Evolutionary conservation across 2,888 invertebrate species (phyloP).

Genomic region (Nemoura dubitans): DNA sequence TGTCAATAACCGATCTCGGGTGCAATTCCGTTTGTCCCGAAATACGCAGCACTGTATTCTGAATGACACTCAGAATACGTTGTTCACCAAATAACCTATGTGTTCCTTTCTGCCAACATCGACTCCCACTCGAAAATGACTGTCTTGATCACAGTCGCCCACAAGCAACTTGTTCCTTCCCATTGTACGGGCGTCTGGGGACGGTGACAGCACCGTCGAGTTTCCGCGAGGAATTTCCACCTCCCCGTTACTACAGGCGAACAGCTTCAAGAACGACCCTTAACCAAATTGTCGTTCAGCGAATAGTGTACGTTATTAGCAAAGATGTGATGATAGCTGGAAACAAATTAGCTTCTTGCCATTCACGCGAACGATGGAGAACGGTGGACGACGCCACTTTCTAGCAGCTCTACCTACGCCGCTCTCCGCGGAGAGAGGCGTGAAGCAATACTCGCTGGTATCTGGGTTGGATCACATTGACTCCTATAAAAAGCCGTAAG

Average conservation of each 20-base stretch:
- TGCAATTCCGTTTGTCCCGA: too few species aligned
- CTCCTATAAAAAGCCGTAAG: neutral
- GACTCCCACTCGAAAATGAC: neutral
- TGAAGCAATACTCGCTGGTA: neutral
- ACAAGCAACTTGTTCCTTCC: neutral
- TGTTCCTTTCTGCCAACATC: neutral
- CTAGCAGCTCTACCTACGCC: neutral
- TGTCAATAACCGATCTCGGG: too few species aligned
- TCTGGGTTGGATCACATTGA: neutral
- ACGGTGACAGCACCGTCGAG: neutral
- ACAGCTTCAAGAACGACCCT: neutral
- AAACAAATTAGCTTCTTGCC: conserved; percentile 12
- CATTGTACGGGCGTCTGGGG: neutral
- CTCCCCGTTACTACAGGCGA: neutral
- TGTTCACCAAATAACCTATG: neutral
- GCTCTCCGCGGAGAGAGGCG: neutral
- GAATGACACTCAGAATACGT: neutral
- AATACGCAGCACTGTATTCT: neutral
- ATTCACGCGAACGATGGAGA: neutral
- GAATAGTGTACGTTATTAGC: neutral
- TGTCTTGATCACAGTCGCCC: neutral
- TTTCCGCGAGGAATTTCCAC: conserved; percentile 5
- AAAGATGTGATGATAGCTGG: neutral
- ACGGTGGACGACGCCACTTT: neutral
- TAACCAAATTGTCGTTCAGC: conserved; percentile 12